Base-by-base conservation (phyloP, 2,888 invertebrate genomes). In the Standfussiana lucernea region DNA sequence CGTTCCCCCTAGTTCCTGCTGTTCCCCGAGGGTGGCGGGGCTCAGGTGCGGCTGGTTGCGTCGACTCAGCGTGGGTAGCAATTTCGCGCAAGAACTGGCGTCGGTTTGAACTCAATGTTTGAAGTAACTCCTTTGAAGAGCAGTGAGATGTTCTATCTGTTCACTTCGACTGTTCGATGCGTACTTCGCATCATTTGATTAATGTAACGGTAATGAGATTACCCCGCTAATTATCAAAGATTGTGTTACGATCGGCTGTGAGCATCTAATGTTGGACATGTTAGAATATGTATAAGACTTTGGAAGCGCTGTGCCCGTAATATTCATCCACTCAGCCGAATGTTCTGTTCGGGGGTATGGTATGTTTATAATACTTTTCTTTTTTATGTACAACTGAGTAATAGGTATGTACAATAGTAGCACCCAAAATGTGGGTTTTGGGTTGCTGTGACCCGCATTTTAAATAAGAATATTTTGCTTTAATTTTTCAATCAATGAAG, bases 1-100 rank as follows among this genome's bases (percentile, higher is more conserved):
- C 45, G 47, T 35, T 68, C 21, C 15, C 24, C 24, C 61, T 15
- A 28, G 21, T 62, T 45, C 56, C 24, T 6, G 50, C 66, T 40
- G n/a, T 13, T 35, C 67, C 42, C 53, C 21, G 50, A 69, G 82
- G 73, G 79, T 59, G 75, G 40, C 28, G 53, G 42, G 78, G 90
- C 76, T 88, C 91, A 35, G 3, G 15, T 0, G 7, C 8, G 0
- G 50, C 72, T 90, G 92, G 93, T 89, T 80, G 32, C 76, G 92
- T 85, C 86, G 89, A 91, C 75, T 92, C 91, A 92, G 89, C 86
- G 87, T 88, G 86, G 83, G 86, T 85, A 88, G 88, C 90, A 91
- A 92, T 92, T 92, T 92, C 91, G 89, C 90, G 90, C 86, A 88
- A 90, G 90, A 89, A 83, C 90, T 89, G 88, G 84, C 86, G 84